Conservation (phyloP, 2,797 vertebrate species). For the Sitta carolinensis region DNA sequence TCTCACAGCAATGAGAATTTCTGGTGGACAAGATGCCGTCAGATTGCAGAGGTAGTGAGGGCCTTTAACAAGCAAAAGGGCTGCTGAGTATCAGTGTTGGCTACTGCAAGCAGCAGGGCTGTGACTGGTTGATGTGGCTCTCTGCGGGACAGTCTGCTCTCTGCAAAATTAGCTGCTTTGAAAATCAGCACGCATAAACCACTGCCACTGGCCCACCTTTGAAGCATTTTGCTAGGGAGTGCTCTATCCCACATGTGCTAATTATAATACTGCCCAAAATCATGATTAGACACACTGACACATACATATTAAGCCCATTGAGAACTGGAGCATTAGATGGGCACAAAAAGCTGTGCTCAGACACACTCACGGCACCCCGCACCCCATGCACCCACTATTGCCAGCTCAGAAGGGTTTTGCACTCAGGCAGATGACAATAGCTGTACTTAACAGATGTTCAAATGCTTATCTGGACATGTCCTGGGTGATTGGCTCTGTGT, state of each 20-base stretch:
- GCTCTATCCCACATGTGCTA: background rate
- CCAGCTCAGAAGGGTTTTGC: background rate
- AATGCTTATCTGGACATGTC: background rate
- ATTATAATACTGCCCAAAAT: background rate
- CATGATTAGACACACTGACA: background rate
- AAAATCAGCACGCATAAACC: background rate
- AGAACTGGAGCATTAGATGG: background rate
- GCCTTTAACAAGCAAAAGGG: background rate
- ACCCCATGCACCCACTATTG: accelerated
- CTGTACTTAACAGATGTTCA: background rate
- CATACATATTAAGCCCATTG: background rate
- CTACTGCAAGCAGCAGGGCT: background rate
- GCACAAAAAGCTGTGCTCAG: background rate
- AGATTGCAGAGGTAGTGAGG: background rate
- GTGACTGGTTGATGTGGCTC: no score
- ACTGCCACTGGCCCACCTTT: background rate
- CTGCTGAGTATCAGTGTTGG: background rate
- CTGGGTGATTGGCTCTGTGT: background rate
- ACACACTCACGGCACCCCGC: background rate
- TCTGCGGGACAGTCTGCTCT: background rate
- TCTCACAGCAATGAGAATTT: background rate
- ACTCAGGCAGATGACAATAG: background rate
- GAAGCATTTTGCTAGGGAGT: background rate
- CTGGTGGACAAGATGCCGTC: background rate
- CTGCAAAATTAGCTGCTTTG: background rate